These are phyloP conservation scores for Tetramorium bicarinatum DNA, from an alignment of 2,888 invertebrate species.

Conservation along the genomic window DNA sequence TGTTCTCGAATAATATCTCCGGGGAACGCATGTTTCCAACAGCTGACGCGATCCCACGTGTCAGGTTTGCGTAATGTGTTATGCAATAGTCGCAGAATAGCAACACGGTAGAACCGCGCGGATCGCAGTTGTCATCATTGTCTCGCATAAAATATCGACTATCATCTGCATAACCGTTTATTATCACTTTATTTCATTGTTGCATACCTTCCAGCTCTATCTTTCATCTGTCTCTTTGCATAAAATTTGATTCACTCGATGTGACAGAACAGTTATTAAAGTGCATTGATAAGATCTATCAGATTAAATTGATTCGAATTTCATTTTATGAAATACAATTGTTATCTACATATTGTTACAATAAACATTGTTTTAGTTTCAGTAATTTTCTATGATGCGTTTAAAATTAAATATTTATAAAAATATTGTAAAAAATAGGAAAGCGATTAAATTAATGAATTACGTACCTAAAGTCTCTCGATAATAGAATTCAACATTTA, in stretches of 20 bases:
- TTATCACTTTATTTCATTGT: conserved; percentile 53
- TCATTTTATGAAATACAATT: not conserved
- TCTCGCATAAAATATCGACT: conserved; percentile 74
- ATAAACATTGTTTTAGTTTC: not conserved
- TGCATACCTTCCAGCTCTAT: conserved; percentile 12
- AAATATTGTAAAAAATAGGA: not conserved
- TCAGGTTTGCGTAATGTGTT: conserved; percentile 68
- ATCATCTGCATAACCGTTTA: conserved; percentile 56
- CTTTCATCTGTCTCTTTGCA: conserved; percentile 1
- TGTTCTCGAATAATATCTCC: conserved; percentile 59
- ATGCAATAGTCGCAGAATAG: conserved; percentile 63
- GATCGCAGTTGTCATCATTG: conserved; percentile 69
- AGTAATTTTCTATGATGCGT: not conserved
- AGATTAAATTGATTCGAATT: not conserved
- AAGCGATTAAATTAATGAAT: not conserved
- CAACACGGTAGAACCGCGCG: conserved; percentile 57
- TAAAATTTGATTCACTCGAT: not conserved
- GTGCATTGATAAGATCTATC: not conserved
- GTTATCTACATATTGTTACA: no score
- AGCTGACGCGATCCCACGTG: conserved; percentile 68
- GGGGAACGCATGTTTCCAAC: conserved; percentile 61
- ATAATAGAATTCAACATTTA: not conserved
- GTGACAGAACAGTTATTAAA: conserved; percentile 1
- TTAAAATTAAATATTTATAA: not conserved
- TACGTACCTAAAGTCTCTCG: not conserved